Evolutionary conservation across 2,113 vertebrate species (phyloP).

Genomic region (Hepsetus odoe): DNA sequence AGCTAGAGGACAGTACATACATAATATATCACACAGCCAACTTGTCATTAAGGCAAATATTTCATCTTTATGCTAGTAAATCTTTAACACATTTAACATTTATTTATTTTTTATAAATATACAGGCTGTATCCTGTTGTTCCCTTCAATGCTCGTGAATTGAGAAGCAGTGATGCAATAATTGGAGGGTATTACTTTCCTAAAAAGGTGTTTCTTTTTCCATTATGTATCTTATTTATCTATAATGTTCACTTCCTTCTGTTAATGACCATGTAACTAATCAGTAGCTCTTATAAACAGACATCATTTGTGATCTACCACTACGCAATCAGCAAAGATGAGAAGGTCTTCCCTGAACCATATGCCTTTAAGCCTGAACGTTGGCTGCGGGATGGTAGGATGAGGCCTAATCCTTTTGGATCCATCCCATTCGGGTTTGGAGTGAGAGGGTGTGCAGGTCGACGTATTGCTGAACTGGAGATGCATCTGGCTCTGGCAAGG

Average conservation of each 20-base stretch:
- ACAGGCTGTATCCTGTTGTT: slow-evolving; percentile 78
- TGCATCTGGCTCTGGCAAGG: slow-evolving; percentile 72
- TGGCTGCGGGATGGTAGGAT: slow-evolving; percentile 71
- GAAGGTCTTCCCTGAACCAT: slow-evolving; percentile 69
- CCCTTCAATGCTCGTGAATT: slow-evolving; percentile 67
- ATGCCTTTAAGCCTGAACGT: slow-evolving; percentile 71
- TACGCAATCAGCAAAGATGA: slow-evolving; percentile 77
- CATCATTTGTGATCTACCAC: slow-evolving; percentile 68
- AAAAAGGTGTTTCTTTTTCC: slow-evolving; percentile 64
- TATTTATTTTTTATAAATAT: slow-evolving; percentile 26
- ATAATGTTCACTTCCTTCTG: too few species aligned
- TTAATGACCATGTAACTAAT: neutral
- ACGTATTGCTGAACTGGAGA: slow-evolving; percentile 80
- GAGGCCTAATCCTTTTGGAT: slow-evolving; percentile 71
- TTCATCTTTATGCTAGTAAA: too few species aligned
- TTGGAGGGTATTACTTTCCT: slow-evolving; percentile 74
- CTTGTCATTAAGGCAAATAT: too few species aligned
- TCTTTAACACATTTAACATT: neutral
- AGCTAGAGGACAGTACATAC: too few species aligned
- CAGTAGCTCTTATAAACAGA: slow-evolving; percentile 62
- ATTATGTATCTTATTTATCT: neutral
- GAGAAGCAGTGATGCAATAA: slow-evolving; percentile 54
- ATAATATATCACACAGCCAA: too few species aligned
- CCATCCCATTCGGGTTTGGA: slow-evolving; percentile 80
- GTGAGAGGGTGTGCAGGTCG: slow-evolving; percentile 76